Percentiles rank a stretch among this genome's conserved stretches.
Conservation (phyloP, 1,140 invertebrate species). For the Camponotus vicinus region DNA sequence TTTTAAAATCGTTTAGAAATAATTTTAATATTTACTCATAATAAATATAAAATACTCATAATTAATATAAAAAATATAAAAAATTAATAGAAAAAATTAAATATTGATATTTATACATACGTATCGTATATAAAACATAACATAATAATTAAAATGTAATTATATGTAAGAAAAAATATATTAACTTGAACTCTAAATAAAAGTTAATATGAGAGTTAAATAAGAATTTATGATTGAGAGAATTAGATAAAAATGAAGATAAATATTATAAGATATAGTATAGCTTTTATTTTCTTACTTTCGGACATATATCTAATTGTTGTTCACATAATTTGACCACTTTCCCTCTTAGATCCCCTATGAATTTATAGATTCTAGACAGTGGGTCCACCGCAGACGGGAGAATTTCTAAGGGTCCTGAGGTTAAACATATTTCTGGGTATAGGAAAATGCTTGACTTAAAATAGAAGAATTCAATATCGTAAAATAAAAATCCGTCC, state of each 20-base stretch:
- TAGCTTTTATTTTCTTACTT: conserved; percentile 25
- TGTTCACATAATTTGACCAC: conserved; percentile 68
- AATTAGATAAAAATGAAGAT: not conserved
- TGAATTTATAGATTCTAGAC: conserved; percentile 61
- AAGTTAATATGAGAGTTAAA: not conserved
- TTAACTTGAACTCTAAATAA: conserved; percentile 38
- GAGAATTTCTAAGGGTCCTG: conserved; percentile 60
- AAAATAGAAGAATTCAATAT: conserved; percentile 72
- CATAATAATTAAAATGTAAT: not conserved
- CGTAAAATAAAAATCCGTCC: conserved; percentile 74
- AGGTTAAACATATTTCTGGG: conserved; percentile 74
- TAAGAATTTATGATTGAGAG: not conserved
- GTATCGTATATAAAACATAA: not conserved
- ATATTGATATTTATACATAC: not conserved
- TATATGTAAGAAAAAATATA: conserved; percentile 22
- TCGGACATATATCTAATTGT: conserved; percentile 59
- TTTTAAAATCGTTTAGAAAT: not conserved
- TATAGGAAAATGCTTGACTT: conserved; percentile 69
- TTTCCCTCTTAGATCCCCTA: conserved; percentile 63
- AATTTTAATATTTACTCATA: not conserved
- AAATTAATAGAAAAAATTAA: too few relatives aligned
- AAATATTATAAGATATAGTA: conserved; percentile 6
- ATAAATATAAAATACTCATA: conserved; percentile 5
- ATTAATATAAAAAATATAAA: not conserved
- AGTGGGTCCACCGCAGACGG: conserved; percentile 52